A percentile compares a stretch with the other conserved stretches of the same genome.
phyloP scores from a whole-genome alignment of 2,888 invertebrate genomes.

The Zaprionus lineosus region DNA sequence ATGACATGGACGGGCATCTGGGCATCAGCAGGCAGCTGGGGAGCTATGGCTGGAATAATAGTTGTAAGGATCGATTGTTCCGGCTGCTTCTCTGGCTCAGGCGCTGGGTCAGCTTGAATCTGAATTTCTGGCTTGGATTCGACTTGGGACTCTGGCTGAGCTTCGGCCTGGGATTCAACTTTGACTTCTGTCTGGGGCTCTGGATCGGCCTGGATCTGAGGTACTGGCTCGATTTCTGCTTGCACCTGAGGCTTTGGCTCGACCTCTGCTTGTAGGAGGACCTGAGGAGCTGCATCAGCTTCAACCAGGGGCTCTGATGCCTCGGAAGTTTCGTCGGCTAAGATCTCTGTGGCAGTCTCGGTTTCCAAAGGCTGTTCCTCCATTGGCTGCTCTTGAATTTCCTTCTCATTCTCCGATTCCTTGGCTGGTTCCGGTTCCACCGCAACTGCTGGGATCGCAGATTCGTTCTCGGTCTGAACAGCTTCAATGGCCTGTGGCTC shows the following conservation, averaged over 20 bases:
- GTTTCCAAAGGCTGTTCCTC: conserved; percentile 1
- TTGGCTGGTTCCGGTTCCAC: neutral
- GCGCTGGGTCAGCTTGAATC: neutral
- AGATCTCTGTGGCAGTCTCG: conserved; percentile 1
- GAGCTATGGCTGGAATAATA: conserved; percentile 58
- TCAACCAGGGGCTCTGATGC: too few species aligned
- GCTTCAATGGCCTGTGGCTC: conserved; percentile 1
- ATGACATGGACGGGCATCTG: conserved; percentile 49
- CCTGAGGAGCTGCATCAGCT: too few species aligned
- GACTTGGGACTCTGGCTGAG: neutral
- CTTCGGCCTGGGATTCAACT: conserved; percentile 23
- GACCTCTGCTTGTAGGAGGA: too few species aligned
- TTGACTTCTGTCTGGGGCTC: too few species aligned
- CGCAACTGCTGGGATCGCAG: neutral
- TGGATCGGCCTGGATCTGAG: too few species aligned
- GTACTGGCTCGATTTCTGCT: too few species aligned
- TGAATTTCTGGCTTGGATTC: neutral
- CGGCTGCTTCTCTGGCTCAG: conserved; percentile 12
- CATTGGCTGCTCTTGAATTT: neutral
- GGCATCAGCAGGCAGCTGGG: conserved; percentile 13
- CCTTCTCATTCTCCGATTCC: neutral
- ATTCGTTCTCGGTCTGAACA: neutral
- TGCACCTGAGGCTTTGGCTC: too few species aligned
- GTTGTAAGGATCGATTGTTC: conserved; percentile 70
- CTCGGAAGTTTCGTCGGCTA: too few species aligned